Conservation (phyloP, 2,113 vertebrate genomes). For the Dicaeum eximium region DNA sequence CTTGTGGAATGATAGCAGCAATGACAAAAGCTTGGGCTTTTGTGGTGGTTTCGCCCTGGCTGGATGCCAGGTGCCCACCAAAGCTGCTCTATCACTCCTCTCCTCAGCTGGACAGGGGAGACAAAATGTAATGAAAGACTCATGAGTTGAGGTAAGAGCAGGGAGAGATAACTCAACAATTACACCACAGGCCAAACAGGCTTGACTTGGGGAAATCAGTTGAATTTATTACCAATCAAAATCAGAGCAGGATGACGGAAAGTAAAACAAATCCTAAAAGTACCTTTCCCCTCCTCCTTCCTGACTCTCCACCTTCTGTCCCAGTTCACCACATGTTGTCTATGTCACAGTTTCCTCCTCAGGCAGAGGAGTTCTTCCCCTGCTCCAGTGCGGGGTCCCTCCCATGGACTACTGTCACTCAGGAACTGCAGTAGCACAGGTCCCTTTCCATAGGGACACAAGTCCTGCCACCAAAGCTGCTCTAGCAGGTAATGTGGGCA, state of each 20-base stretch:
- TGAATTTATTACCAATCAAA: background rate
- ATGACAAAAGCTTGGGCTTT: background rate
- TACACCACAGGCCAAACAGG: background rate
- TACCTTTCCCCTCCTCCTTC: background rate
- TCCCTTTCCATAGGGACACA: background rate
- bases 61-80: background rate
- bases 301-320: background rate
- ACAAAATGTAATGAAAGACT: background rate
- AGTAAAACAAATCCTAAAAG: background rate
- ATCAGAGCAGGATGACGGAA: background rate
- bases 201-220: background rate
- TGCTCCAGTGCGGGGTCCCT: background rate
- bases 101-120: background rate
- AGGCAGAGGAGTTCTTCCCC: background rate
- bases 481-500: background rate
- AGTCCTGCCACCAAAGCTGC: background rate
- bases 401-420: too few species aligned
- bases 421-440: background rate
- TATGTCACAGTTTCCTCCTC: background rate
- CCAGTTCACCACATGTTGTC: background rate
- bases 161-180: background rate
- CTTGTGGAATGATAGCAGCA: background rate
- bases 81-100: background rate
- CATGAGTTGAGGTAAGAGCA: background rate
- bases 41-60: background rate